Conservation (phyloP, 2,797 vertebrate species). For the Molossus alvarezi region DNA sequence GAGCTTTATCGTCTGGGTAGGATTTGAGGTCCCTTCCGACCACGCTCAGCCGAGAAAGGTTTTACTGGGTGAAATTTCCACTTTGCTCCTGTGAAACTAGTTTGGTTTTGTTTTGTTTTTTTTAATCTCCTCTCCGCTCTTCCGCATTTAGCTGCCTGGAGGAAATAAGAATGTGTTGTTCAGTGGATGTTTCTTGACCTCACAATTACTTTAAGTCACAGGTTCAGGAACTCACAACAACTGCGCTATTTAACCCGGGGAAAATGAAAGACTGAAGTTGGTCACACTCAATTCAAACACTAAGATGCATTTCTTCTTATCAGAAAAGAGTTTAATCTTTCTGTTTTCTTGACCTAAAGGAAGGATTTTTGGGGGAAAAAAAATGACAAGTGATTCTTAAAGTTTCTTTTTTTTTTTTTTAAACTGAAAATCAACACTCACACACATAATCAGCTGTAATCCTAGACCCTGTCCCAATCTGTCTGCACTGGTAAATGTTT, state of each 20-base stretch:
- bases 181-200: constrained; percentile 11
- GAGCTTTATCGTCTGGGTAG: constrained; percentile 65
- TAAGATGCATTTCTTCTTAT: not conserved
- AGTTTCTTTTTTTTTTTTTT: not conserved
- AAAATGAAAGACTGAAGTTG: not conserved
- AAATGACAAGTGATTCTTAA: not conserved
- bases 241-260: not conserved
- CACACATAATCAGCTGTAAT: no score
- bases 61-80: constrained; percentile 53
- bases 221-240: not conserved
- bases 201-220: not conserved
- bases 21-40: constrained; percentile 71
- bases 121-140: constrained; percentile 55
- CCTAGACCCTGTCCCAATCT: not conserved
- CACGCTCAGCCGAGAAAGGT: constrained; percentile 8
- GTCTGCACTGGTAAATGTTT: not conserved
- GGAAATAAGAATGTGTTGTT: constrained; percentile 49
- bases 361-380: not conserved
- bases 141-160: constrained; percentile 54
- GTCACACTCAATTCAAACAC: not conserved
- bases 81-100: not conserved
- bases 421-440: not conserved
- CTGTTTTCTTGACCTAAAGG: not conserved
- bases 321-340: not conserved
- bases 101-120: not conserved